A percentile compares a stretch with the other conserved stretches of the same genome.
These are phyloP conservation scores for Drosophila erecta DNA, from an alignment of 1,140 invertebrate genomes.

Conservation along the genomic window DNA sequence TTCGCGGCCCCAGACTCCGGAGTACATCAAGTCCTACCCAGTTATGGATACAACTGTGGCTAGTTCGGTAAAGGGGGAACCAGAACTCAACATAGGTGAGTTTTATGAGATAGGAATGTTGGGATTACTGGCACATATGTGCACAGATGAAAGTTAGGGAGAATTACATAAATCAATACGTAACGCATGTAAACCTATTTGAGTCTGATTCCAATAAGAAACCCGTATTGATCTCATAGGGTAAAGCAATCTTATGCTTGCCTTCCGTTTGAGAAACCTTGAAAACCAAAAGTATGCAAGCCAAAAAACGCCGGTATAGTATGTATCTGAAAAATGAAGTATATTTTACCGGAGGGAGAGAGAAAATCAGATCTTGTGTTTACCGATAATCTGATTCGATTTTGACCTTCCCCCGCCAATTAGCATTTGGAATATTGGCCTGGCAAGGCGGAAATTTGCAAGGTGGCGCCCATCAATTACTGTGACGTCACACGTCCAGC, in stretches of 20 bases:
- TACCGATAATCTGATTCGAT: conserved; percentile 25
- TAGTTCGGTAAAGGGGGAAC: conserved; percentile 86
- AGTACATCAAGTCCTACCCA: conserved; percentile 84
- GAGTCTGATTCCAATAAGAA: conserved; percentile 3
- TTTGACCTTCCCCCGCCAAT: conserved; percentile 33
- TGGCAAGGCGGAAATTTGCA: conserved; percentile 36
- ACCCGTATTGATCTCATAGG: conserved; percentile 14
- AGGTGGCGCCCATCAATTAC: conserved; percentile 22
- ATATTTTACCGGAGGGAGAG: background rate
- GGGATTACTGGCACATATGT: too few species aligned
- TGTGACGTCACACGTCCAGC: conserved; percentile 33
- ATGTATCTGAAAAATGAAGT: background rate
- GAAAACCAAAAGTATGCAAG: conserved; percentile 13
- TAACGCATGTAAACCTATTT: background rate
- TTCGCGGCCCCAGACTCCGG: conserved; percentile 80
- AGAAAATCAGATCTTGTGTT: conserved; percentile 3
- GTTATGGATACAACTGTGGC: conserved; percentile 87
- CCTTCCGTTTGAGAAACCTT: conserved; percentile 27
- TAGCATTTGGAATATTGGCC: conserved; percentile 34
- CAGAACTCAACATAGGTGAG: conserved; percentile 87
- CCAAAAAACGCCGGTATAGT: conserved; percentile 21
- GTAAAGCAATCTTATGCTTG: conserved; percentile 18
- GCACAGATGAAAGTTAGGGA: too few species aligned
- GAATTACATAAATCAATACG: too few species aligned
- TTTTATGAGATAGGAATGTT: background rate